phyloP scores from a whole-genome alignment of 2,113 vertebrate species.

The Hippocampus barbouri region DNA sequence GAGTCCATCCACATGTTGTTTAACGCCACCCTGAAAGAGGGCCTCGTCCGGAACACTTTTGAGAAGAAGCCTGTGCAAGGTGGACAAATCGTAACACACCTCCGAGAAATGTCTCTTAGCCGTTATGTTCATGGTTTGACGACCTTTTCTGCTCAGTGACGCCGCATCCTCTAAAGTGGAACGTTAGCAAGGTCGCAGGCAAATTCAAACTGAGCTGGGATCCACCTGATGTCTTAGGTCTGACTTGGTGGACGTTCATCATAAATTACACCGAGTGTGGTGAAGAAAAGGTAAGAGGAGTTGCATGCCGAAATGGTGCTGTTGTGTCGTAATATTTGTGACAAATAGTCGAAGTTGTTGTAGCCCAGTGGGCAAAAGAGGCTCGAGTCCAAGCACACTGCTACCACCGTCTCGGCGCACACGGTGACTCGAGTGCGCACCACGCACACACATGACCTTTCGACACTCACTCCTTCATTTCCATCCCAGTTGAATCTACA shows the following conservation, averaged over 20 bases:
- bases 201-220: constrained; percentile 28
- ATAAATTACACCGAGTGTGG: constrained; percentile 40
- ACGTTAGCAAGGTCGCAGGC: background rate
- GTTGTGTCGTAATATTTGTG: no score
- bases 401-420: no score
- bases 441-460: no score
- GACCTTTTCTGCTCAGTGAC: constrained; percentile 26
- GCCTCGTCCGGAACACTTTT: constrained; percentile 40
- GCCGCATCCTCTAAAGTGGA: constrained; percentile 20
- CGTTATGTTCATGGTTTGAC: background rate
- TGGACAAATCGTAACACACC: background rate
- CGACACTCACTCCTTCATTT: no score
- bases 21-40: constrained; percentile 34
- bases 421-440: no score
- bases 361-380: no score
- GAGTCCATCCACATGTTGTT: background rate
- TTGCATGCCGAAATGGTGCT: background rate
- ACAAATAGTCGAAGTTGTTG: no score
- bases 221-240: accelerated
- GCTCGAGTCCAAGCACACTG: no score
- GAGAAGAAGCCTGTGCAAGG: accelerated
- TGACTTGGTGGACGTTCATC: accelerated
- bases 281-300: background rate
- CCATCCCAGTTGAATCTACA: no score
- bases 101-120: background rate